Evolutionary conservation across 2,888 invertebrate genomes (phyloP), one percentile per base, ranked within the genome.

Genomic region (Alsophila aescularia): DNA sequence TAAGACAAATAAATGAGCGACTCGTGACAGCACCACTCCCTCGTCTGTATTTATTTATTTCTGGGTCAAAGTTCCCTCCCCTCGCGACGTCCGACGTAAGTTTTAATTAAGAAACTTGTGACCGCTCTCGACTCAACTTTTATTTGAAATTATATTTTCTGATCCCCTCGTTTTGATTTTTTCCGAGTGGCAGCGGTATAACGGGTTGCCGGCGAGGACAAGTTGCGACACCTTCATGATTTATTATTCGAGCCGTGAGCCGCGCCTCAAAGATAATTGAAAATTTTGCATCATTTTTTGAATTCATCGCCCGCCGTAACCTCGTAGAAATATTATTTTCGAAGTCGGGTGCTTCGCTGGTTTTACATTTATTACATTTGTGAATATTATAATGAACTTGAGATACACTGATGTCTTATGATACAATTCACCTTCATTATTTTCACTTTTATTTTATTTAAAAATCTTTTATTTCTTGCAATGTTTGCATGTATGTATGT

Each of bases 31-130:
- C 73, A 66, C 69, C 73, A 75, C 76, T 80, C 72, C 74, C 66
- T 66, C 78, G 79, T 74, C 81, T 85, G 83, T 90, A 90, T 90
- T 90, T 90, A 90, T 90, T 88, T 90, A 89, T 89, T 90, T 90
- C 85, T 90, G 87, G 89, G 90, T 90, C 89, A 90, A 77, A 87
- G 85, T 81, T 81, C 77, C 75, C 81, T 77, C 83, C 87, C 84
- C 82, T 84, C 76, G 81, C 84, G 78, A 82, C 83, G 83, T 81
- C 85, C 81, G 79, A 88, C 87, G 80, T 90, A 92, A 92, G 92
- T 92, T 92, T 92, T 92, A 92, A 92, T 92, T 92, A 92, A 92
- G 90, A 92, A 92, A 92, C 92, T 92, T 92, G 90, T 85, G 90
- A 87, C 89, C 85, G 88, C 82, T 79, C 79, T 77, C 73, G 77